Evolutionary conservation across 1,140 invertebrate species (phyloP), one percentile per base, ranked within the genome.

Genomic region (Brachystomella parvula): DNA sequence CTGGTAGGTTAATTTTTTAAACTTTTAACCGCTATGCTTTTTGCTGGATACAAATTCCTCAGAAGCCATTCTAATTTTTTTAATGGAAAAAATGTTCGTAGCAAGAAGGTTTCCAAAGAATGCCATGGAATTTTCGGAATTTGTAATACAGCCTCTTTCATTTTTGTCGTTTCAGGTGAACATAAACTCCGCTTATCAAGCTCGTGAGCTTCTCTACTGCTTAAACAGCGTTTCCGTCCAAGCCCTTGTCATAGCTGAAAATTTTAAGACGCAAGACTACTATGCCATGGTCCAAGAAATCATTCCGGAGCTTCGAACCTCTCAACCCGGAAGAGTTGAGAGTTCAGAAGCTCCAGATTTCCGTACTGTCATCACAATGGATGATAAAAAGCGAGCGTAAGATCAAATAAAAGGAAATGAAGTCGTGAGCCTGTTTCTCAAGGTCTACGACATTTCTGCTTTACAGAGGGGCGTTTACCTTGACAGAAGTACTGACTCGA

Each of bases 181-280:
- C 57, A 83, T 96, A 3, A 97, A 98, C 78, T 92, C 93, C 0
- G 81, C 83, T 0, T 96, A 90, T 74, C 84, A 88, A 75, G 79
- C 82, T 12, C 74, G 79, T 15, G 94, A 98, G 76, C 67, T 96
- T 0, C 82, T 85, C 62, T 93, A 88, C 75, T 88, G 86, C 60
- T 75, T 96, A 2, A 84, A 87, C 9, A 91, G 92, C 79, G 88
- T 90, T 17, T 80, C 80, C n/a, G 78, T 87, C 0, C 90, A 87
- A 74, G 85, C 85, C 0, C 75, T 94, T 0, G 75, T 96, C 3
- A 80, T 85, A 0, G 82, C 85, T 0, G 83, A 86, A 29, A 78
- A 74, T 3, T 86, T 86, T 65, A 87, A 84, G 72, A 82, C 77
- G 0, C 85, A 87, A 68, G 79, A 92, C 68, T 94, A 90, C 75